Percentiles rank a stretch among this genome's conserved stretches.
phyloP scores from a whole-genome alignment of 2,113 vertebrate species.

The Callorhinus ursinus region DNA sequence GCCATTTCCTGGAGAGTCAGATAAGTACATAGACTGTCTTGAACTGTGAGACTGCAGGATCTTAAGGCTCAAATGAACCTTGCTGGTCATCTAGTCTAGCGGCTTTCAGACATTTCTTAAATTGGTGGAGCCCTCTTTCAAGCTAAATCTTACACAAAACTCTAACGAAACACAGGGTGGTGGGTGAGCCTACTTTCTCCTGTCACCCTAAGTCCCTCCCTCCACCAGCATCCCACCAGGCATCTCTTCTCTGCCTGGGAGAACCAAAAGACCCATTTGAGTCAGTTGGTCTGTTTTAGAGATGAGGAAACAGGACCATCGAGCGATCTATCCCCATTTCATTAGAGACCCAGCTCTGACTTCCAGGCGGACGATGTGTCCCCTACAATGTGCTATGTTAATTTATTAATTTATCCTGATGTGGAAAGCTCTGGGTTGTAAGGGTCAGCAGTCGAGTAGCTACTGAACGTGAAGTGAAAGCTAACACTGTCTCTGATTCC shows the following conservation, averaged over 20 bases:
- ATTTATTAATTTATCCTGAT: background rate
- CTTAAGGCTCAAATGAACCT: background rate
- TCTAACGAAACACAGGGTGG: background rate
- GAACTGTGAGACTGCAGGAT: background rate
- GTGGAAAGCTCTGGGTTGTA: background rate
- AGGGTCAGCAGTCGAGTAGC: background rate
- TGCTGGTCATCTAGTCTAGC: background rate
- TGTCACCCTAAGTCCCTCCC: background rate
- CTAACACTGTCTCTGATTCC: too few species aligned
- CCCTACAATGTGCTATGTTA: fast-evolving
- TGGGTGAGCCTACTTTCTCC: background rate
- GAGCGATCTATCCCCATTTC: background rate
- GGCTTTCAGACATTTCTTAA: background rate
- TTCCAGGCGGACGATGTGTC: fast-evolving
- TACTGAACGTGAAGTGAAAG: background rate
- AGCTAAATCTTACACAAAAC: background rate
- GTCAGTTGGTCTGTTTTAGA: background rate
- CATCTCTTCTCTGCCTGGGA: background rate
- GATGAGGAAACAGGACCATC: background rate
- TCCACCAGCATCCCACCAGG: background rate
- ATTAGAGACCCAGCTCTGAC: background rate
- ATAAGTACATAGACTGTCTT: background rate
- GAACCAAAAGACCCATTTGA: background rate
- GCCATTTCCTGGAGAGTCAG: too few species aligned
- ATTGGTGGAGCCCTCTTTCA: background rate